phyloP scores from a whole-genome alignment of 2,113 vertebrate species.

The Pteronura brasiliensis region DNA sequence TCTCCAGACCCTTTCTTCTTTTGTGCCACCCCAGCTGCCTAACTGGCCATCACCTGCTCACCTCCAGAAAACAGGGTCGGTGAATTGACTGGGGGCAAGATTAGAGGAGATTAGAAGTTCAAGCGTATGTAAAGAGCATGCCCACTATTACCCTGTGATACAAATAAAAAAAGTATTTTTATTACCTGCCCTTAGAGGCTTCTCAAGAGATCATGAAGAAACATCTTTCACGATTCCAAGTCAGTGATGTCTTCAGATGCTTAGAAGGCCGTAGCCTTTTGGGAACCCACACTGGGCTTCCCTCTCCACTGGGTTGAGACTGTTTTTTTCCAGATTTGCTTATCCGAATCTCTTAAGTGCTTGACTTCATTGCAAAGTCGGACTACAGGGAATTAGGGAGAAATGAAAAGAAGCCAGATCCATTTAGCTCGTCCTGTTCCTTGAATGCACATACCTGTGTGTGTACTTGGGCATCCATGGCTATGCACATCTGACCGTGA shows the following conservation, averaged over 20 bases:
- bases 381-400: constrained; percentile 17
- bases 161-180: background rate
- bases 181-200: background rate
- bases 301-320: background rate
- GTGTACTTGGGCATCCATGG: constrained; percentile 28
- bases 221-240: background rate
- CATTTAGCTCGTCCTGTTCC: background rate
- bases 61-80: background rate
- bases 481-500: background rate
- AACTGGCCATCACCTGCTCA: constrained; percentile 3
- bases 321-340: constrained; percentile 29
- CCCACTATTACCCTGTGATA: background rate
- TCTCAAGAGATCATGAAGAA: background rate
- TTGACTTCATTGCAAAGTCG: constrained; percentile 64
- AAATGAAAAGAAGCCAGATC: background rate
- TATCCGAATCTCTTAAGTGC: constrained; percentile 53
- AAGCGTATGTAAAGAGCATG: background rate
- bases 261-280: background rate
- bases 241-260: background rate
- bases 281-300: background rate
- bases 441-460: background rate
- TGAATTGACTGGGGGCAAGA: background rate
- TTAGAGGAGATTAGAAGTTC: background rate
- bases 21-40: background rate
- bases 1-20: background rate